Conservation (phyloP, 2,113 vertebrate species). For the Oxygymnocypris stewartii region DNA sequence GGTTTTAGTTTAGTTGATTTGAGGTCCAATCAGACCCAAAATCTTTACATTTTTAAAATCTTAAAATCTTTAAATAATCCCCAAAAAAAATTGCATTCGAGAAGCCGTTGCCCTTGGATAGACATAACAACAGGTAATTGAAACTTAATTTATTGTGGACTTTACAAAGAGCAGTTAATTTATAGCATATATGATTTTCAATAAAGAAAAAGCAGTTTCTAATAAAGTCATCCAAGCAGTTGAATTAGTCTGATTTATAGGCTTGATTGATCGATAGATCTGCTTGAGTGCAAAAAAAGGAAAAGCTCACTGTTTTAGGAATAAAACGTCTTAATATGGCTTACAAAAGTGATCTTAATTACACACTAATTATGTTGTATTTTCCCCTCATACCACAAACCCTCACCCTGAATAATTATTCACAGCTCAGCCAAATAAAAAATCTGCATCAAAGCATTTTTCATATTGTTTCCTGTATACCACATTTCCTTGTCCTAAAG, state of each 20-base stretch:
- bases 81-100: no score
- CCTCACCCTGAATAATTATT: slow-evolving; percentile 17
- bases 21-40: neutral
- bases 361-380: neutral
- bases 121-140: neutral
- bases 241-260: slow-evolving; percentile 1
- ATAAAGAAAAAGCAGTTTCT: neutral
- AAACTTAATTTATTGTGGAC: neutral
- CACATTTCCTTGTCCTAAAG: slow-evolving; percentile 20
- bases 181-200: neutral
- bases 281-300: no score
- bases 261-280: neutral
- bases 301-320: neutral
- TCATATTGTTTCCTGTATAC: slow-evolving; percentile 4
- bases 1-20: neutral
- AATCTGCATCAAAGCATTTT: neutral
- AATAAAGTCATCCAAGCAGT: neutral
- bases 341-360: neutral
- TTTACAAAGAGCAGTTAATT: neutral
- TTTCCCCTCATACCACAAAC: neutral
- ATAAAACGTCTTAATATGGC: neutral
- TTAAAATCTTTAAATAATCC: no score
- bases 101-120: no score
- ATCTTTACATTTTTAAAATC: no score
- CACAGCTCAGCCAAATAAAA: slow-evolving; percentile 22